A percentile compares a stretch with the other conserved stretches of the same genome.
Evolutionary conservation across 1,140 invertebrate species (phyloP).

Genomic region (Phymastichus coffea): DNA sequence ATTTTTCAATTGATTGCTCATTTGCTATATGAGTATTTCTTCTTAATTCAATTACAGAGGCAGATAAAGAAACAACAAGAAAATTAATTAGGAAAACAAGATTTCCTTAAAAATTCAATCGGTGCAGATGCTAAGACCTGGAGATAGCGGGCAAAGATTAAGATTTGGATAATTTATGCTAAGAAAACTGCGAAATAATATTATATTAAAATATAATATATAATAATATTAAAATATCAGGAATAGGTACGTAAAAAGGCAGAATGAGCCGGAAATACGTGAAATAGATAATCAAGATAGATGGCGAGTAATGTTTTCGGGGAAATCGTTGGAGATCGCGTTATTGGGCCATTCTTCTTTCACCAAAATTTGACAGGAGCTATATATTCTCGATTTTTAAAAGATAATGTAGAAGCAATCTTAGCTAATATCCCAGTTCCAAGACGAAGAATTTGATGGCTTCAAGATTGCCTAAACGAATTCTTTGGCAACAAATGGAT

Average conservation of each 20-base stretch:
- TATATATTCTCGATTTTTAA: slow-evolving; percentile 37
- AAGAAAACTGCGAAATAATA: background rate
- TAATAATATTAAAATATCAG: background rate
- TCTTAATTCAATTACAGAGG: too few relatives aligned
- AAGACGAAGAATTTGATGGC: background rate
- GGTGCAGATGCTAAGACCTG: too few relatives aligned
- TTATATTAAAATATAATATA: background rate
- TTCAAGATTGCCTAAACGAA: background rate
- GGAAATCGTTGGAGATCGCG: slow-evolving; percentile 39
- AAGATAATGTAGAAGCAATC: slow-evolving; percentile 35
- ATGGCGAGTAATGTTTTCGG: slow-evolving; percentile 47
- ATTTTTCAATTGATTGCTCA: too few relatives aligned
- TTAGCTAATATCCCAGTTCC: too few relatives aligned
- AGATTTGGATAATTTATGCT: background rate
- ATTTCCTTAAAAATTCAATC: too few relatives aligned
- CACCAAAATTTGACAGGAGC: slow-evolving; percentile 36
- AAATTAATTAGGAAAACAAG: too few relatives aligned
- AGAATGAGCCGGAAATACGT: slow-evolving; percentile 46
- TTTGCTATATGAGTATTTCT: too few relatives aligned
- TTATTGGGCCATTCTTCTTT: slow-evolving; percentile 44
- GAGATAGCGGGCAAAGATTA: too few relatives aligned
- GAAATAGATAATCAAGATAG: slow-evolving; percentile 41
- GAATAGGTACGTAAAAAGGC: slow-evolving; percentile 41
- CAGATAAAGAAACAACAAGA: too few relatives aligned
- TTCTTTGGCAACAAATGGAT: slow-evolving; percentile 19